A percentile compares a stretch with the other conserved stretches of the same genome.
Evolutionary conservation across 2,888 invertebrate genomes (phyloP).

Genomic region (Drosophila pseudotakahashii): DNA sequence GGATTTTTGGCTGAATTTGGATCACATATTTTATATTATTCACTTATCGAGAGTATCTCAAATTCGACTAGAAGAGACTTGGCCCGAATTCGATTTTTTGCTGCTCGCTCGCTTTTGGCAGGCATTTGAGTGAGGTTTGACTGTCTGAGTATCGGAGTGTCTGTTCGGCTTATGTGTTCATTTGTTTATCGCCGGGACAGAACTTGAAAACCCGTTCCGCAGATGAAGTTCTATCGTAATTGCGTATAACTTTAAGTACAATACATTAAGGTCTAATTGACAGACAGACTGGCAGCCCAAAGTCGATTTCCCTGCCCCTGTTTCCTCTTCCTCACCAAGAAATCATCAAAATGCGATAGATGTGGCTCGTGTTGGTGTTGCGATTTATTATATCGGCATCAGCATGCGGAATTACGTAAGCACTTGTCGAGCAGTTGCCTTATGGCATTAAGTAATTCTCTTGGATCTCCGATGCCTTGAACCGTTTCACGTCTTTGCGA

Average conservation of each 20-base stretch:
- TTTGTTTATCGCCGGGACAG: conserved; percentile 49
- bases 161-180: conserved; percentile 61
- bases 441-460: conserved; percentile 50
- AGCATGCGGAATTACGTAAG: conserved; percentile 69
- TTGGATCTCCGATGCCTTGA: conserved; percentile 7
- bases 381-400: conserved; percentile 57
- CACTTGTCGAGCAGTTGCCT: conserved; percentile 55
- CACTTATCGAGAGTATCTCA: conserved; percentile 3
- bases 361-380: conserved; percentile 37
- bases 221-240: conserved; percentile 69
- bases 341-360: conserved; percentile 31
- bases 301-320: background rate
- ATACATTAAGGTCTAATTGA: conserved; percentile 79
- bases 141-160: conserved; percentile 30
- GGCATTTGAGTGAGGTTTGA: conserved; percentile 41
- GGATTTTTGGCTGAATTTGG: no score
- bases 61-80: background rate
- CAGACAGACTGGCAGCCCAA: conserved; percentile 66
- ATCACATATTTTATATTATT: no score
- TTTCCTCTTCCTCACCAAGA: conserved; percentile 1
- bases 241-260: conserved; percentile 77
- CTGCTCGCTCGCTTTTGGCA: conserved; percentile 14
- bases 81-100: conserved; percentile 23
- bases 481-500: conserved; percentile 15
- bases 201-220: conserved; percentile 46